These are phyloP conservation scores for Neodontobutis hainanensis DNA, from an alignment of 2,113 vertebrate genomes.

Conservation along the genomic window DNA sequence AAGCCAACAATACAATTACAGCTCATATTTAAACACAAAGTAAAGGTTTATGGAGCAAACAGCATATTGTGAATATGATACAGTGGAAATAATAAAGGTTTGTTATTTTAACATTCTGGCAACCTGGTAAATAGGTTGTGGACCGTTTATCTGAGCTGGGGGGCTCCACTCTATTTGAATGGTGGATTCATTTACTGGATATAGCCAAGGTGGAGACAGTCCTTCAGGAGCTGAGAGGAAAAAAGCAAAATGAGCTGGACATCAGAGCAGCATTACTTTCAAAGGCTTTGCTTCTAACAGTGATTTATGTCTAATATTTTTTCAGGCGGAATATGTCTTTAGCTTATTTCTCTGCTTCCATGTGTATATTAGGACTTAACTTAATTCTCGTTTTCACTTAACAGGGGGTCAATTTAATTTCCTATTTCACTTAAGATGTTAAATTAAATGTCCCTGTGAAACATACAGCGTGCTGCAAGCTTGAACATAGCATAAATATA, in stretches of 20 bases:
- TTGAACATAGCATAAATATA: constrained; percentile 65
- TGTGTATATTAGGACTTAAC: constrained; percentile 13
- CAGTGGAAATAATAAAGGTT: not conserved
- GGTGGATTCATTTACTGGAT: constrained; percentile 80
- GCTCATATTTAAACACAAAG: no score
- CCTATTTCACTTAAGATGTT: constrained; percentile 60
- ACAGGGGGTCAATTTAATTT: constrained; percentile 61
- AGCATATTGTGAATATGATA: no score
- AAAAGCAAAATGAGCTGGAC: constrained; percentile 12
- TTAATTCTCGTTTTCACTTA: constrained; percentile 48
- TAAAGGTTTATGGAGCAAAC: no score
- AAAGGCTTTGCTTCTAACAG: not conserved
- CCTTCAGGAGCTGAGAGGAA: constrained; percentile 81
- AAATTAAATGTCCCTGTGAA: constrained; percentile 65
- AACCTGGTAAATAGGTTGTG: constrained; percentile 84
- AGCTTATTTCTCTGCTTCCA: constrained; percentile 5
- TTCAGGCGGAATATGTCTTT: not conserved
- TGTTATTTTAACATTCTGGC: constrained; percentile 1
- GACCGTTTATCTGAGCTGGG: constrained; percentile 85
- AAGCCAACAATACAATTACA: not conserved
- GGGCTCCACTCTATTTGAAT: constrained; percentile 82
- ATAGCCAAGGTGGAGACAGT: constrained; percentile 74
- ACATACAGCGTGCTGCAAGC: constrained; percentile 37
- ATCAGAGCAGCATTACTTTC: constrained; percentile 2
- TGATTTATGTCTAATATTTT: constrained; percentile 9